These are phyloP conservation scores for Lochmaea crataegi DNA, from an alignment of 2,888 invertebrate genomes.

Conservation along the genomic window DNA sequence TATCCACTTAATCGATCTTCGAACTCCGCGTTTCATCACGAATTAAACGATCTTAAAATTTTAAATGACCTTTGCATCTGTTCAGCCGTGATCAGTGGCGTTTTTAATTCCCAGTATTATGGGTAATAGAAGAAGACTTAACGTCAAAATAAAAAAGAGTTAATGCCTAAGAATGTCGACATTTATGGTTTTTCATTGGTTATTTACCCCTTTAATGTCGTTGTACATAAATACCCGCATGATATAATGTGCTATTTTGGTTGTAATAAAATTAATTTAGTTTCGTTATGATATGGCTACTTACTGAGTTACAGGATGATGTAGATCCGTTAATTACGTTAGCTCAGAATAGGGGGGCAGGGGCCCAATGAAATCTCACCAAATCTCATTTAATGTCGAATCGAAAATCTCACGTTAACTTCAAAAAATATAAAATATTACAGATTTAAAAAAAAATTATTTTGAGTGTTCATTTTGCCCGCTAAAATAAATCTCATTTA, in stretches of 20 bases:
- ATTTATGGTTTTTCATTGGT: constrained; percentile 29
- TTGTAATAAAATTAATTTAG: not conserved
- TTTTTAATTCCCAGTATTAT: constrained; percentile 14
- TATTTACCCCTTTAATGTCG: constrained; percentile 29
- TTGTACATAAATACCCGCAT: constrained; percentile 28
- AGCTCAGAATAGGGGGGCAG: no score
- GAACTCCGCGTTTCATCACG: not conserved
- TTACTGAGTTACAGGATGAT: no score
- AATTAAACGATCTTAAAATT: constrained; percentile 1
- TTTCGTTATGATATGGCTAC: not conserved
- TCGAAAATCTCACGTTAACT: no score
- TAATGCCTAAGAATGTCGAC: constrained; percentile 23
- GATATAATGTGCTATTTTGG: constrained; percentile 22
- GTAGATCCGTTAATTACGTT: no score
- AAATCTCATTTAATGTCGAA: no score
- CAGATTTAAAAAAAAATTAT: no score
- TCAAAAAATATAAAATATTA: no score
- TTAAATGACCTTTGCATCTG: constrained; percentile 15
- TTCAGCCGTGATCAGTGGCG: not conserved
- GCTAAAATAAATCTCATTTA: no score
- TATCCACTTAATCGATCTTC: constrained; percentile 9
- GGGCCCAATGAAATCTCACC: no score
- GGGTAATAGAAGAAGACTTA: constrained; percentile 21
- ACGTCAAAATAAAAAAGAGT: constrained; percentile 35
- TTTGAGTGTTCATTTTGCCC: no score